Conservation (phyloP, 2,797 vertebrate species). For the Ctenopoma multispine region DNA sequence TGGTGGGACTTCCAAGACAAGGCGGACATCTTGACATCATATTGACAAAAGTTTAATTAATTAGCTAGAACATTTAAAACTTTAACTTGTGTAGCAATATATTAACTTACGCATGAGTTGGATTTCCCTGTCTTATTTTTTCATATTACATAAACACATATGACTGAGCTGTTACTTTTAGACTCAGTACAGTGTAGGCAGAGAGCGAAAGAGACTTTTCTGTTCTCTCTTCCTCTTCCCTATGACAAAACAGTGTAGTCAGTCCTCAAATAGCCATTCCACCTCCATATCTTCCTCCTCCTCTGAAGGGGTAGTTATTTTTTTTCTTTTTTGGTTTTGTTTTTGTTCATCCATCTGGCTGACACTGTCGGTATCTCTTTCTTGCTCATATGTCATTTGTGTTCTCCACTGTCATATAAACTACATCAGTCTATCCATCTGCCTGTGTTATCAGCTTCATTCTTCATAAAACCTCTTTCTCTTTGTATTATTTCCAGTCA, state of each 20-base stretch:
- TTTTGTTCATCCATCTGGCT: conserved; percentile 27
- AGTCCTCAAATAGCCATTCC: conserved; percentile 53
- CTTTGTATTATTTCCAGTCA: background rate
- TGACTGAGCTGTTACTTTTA: conserved; percentile 54
- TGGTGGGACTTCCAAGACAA: no score
- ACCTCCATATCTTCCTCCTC: conserved; percentile 54
- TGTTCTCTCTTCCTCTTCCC: conserved; percentile 34
- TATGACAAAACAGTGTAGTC: conserved; percentile 46
- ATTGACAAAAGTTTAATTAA: no score
- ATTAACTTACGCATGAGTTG: background rate
- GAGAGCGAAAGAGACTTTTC: conserved; percentile 27
- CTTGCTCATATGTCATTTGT: background rate
- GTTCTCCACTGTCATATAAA: background rate
- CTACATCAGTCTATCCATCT: background rate
- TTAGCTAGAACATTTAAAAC: no score
- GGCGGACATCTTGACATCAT: no score
- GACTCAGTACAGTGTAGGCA: conserved; percentile 58
- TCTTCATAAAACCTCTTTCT: background rate
- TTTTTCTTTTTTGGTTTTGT: background rate
- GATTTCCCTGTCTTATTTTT: conserved; percentile 10
- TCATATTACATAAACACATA: conserved; percentile 51
- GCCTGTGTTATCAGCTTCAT: background rate
- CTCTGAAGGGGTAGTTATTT: conserved; percentile 34
- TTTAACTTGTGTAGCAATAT: no score
- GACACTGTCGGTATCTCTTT: conserved; percentile 18